Conservation (phyloP, 2,113 vertebrate genomes). For the Neofelis nebulosa region DNA sequence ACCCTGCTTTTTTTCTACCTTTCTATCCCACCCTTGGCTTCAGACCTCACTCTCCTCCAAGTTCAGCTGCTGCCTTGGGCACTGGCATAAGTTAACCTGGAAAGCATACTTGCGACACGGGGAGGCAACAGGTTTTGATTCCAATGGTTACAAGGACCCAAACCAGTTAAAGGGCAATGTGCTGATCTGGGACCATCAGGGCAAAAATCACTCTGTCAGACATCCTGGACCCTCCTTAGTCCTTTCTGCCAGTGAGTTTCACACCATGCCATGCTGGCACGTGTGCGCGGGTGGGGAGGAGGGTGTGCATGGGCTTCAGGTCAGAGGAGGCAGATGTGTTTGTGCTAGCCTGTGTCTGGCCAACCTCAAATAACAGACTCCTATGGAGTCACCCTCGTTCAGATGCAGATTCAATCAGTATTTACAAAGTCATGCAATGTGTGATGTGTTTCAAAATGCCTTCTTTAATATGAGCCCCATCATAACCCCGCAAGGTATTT, state of each 20-base stretch:
- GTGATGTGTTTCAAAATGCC: background rate
- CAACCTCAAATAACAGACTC: background rate
- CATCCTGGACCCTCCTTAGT: background rate
- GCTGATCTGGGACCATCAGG: background rate
- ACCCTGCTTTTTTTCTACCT: background rate
- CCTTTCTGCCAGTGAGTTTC: background rate
- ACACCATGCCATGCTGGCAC: accelerated
- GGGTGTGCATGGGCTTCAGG: background rate
- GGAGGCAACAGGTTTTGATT: background rate
- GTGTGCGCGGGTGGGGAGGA: accelerated
- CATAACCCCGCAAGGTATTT: background rate
- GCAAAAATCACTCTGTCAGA: no score
- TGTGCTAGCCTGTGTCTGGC: background rate
- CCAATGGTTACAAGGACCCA: background rate
- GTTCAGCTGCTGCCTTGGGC: background rate
- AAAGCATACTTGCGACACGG: accelerated
- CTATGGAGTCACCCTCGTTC: background rate
- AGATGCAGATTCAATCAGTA: background rate
- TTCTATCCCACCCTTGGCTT: background rate
- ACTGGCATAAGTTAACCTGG: background rate
- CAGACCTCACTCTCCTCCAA: background rate
- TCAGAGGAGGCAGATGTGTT: background rate
- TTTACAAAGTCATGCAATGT: no score
- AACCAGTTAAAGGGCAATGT: background rate
- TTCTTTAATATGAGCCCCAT: background rate